A percentile compares a stretch with the other conserved stretches of the same genome.
Conservation (phyloP, 2,113 vertebrate species). For the Cheilinus undulatus region DNA sequence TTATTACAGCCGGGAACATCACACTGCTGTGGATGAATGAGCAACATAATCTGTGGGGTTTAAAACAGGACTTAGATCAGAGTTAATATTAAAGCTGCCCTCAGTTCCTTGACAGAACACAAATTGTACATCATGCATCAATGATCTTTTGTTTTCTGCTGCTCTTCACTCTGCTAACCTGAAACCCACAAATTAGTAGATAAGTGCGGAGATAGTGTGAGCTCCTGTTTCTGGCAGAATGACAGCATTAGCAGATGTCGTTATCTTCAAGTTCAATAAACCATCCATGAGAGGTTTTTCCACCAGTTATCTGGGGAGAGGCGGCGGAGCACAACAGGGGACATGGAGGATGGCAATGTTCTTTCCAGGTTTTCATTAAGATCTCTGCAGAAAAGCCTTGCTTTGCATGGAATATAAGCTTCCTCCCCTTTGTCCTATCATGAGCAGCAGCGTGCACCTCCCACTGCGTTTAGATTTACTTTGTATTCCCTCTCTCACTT, state of each 20-base stretch:
- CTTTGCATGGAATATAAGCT: constrained; percentile 52
- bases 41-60: constrained; percentile 17
- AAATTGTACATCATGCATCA: constrained; percentile 20
- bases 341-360: constrained; percentile 66
- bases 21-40: constrained; percentile 15
- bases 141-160: constrained; percentile 36
- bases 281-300: constrained; percentile 60
- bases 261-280: constrained; percentile 70
- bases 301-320: constrained; percentile 56
- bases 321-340: constrained; percentile 59
- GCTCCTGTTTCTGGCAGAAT: constrained; percentile 37
- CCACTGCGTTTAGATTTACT: constrained; percentile 74
- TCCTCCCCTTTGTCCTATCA: constrained; percentile 56
- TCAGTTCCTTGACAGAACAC: constrained; percentile 12
- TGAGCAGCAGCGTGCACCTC: constrained; percentile 41
- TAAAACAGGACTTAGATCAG: neutral
- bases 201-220: constrained; percentile 35
- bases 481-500: constrained; percentile 64
- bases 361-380: constrained; percentile 69
- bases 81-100: neutral
- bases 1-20: neutral
- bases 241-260: constrained; percentile 37
- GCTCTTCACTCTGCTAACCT: constrained; percentile 8
- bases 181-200: constrained; percentile 51
- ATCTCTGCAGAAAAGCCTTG: constrained; percentile 56